Percentiles rank a stretch among this genome's conserved stretches.
These are phyloP conservation scores for Drosophila antonietae DNA, from an alignment of 2,888 invertebrate genomes.

Conservation along the genomic window DNA sequence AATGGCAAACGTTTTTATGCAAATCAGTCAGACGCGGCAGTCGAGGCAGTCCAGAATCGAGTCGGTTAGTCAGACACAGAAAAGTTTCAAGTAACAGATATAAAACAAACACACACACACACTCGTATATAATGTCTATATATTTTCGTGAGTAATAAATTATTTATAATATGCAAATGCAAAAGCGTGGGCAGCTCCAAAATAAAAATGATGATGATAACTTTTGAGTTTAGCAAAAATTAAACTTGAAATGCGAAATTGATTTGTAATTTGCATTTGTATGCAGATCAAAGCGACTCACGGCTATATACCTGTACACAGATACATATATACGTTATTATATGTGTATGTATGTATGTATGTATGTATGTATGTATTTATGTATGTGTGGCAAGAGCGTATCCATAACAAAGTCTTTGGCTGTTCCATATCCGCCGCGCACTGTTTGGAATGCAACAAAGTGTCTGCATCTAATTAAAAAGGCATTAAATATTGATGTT, in stretches of 20 bases:
- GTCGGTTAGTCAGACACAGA: slow-evolving; percentile 12
- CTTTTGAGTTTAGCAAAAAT: slow-evolving; percentile 70
- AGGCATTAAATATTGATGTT: slow-evolving; percentile 68
- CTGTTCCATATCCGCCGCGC: slow-evolving; percentile 21
- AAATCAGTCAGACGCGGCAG: slow-evolving; percentile 47
- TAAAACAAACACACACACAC: slow-evolving; percentile 25
- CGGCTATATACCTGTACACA: slow-evolving; percentile 24
- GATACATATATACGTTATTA: slow-evolving; percentile 4
- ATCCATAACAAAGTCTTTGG: slow-evolving; percentile 17
- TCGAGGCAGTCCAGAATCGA: slow-evolving; percentile 6
- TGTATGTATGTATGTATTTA: slow-evolving; percentile 7
- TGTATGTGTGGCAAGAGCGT: slow-evolving; percentile 5
- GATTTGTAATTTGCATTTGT: slow-evolving; percentile 76
- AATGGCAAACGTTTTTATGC: slow-evolving; percentile 63
- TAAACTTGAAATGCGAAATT: slow-evolving; percentile 78
- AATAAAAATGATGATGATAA: slow-evolving; percentile 68
- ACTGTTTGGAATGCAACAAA: slow-evolving; percentile 69
- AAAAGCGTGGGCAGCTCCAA: slow-evolving; percentile 54
- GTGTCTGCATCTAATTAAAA: slow-evolving; percentile 76
- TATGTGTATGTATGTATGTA: neutral
- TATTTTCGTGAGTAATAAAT: slow-evolving; percentile 78
- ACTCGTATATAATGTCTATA: slow-evolving; percentile 33
- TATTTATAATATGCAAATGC: slow-evolving; percentile 79
- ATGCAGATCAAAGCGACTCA: slow-evolving; percentile 55
- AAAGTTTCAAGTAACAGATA: slow-evolving; percentile 50